Base-by-base conservation (phyloP, 1,140 invertebrate species). In the Caenorhabditis latens region DNA sequence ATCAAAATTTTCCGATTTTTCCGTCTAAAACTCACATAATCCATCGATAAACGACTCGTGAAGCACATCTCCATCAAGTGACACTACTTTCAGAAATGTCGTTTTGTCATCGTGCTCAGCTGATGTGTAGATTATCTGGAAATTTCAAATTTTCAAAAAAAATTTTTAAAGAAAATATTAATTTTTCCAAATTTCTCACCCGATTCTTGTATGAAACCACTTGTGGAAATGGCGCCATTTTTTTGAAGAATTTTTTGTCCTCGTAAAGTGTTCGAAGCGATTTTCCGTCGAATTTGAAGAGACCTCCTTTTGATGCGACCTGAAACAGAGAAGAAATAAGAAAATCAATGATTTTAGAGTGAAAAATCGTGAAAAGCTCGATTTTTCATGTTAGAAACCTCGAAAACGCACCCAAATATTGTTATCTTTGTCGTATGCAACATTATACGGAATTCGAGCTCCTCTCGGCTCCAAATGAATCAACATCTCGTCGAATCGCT, bases 11-110 rank as follows among this genome's bases (percentile, higher is more conserved):
- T 32, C 32, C 2, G 32, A 32, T 32, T 32, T 32, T 32, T 32
- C 32, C 0, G 32, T 32, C 32, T 32, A 32, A 32, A 87, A 84
- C 83, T 61, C 8, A 85, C 83, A 16, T n/a, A 88, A 61, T 58
- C 91, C 91, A 84, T 92, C 91, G 50, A 92, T 90, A 84, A 93
- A 90, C 2, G 89, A 88, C 83, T 92, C 90, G 82, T 93, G 92
- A 79, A 91, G 63, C 50, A 92, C 65, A 24, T 90, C 87, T 43
- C 91, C 91, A 57, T 89, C 82, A 4, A 92, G 67, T 43, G 86
- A 63, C n/a, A 93, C 61, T 6, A 92, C 79, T 19, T 88, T 87
- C 58, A 92, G 88, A 82, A 90, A 85, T 9, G 90, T 92, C 24
- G 89, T 79, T 40, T 84, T 83, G 9, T 89, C 83, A 46, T 88